These are phyloP conservation scores for Plecotus auritus DNA, from an alignment of 2,113 vertebrate genomes.

Conservation along the genomic window DNA sequence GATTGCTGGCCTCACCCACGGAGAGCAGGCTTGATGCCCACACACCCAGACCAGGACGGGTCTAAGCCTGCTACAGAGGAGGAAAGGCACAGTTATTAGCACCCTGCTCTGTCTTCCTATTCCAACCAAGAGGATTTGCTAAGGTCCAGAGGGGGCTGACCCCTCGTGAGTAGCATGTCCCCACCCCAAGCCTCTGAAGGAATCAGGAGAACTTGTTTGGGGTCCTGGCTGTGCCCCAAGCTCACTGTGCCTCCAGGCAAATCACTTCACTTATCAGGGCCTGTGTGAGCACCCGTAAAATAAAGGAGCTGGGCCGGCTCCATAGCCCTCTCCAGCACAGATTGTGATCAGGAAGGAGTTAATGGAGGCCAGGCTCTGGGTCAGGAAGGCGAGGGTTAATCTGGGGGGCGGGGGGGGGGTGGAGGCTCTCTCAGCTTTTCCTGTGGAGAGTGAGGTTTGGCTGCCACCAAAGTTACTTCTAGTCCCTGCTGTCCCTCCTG, in stretches of 20 bases:
- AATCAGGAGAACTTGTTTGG: not conserved
- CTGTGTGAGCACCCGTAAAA: not conserved
- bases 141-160: not conserved
- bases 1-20: not conserved
- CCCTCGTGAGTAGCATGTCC: not conserved
- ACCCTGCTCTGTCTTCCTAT: not conserved
- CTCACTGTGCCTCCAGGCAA: not conserved
- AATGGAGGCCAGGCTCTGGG: constrained; percentile 20
- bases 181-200: not conserved
- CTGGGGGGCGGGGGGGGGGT: not conserved
- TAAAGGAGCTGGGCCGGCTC: not conserved
- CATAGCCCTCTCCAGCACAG: not conserved
- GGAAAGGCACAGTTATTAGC: not conserved
- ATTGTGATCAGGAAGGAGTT: constrained; percentile 50
- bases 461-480: constrained; percentile 63
- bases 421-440: constrained; percentile 75
- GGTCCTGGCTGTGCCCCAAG: not conserved
- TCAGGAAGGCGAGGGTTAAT: constrained; percentile 77
- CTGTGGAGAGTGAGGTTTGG: constrained; percentile 72
- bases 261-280: not conserved
- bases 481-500: constrained; percentile 50
- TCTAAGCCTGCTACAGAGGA: not conserved
- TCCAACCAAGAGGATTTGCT: not conserved
- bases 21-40: not conserved
- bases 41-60: not conserved